A percentile compares a stretch with the other conserved stretches of the same genome.
phyloP scores from a whole-genome alignment of 2,888 invertebrate species.

The Leptinotarsa juncta region DNA sequence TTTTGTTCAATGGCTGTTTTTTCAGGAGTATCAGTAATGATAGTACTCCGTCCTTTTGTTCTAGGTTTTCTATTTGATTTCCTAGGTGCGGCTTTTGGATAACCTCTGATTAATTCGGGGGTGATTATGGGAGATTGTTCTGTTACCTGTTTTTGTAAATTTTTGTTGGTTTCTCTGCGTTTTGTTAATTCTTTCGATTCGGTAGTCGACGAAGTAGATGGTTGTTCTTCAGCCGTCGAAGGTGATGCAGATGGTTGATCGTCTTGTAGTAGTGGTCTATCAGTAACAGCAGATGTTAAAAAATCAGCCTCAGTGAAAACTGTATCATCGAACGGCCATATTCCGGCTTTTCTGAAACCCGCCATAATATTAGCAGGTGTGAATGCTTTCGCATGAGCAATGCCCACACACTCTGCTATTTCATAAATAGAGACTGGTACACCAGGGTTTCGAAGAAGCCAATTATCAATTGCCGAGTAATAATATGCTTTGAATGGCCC shows the following conservation, averaged over 20 bases:
- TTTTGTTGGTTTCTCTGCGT: slow-evolving; percentile 4
- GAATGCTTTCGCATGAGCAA: slow-evolving; percentile 41
- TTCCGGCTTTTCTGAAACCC: slow-evolving; percentile 36
- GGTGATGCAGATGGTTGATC: slow-evolving; percentile 12
- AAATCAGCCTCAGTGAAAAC: slow-evolving; percentile 6
- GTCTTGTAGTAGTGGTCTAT: background rate
- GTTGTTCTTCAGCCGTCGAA: slow-evolving; percentile 3
- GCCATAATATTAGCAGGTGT: slow-evolving; percentile 43
- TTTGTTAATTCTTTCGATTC: background rate
- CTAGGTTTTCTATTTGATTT: slow-evolving; percentile 20
- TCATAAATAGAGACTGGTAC: slow-evolving; percentile 62
- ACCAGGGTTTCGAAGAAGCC: slow-evolving; percentile 61
- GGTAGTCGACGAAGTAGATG: background rate
- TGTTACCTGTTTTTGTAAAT: slow-evolving; percentile 11
- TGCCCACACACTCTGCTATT: slow-evolving; percentile 48
- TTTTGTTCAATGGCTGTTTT: slow-evolving; percentile 15
- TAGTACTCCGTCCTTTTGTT: slow-evolving; percentile 17
- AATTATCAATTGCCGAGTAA: slow-evolving; percentile 55
- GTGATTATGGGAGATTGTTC: slow-evolving; percentile 15
- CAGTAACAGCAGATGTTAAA: slow-evolving; percentile 1
- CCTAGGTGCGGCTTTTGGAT: slow-evolving; percentile 19
- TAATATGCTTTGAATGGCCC: slow-evolving; percentile 60
- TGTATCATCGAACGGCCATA: slow-evolving; percentile 22
- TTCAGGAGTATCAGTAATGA: slow-evolving; percentile 21
- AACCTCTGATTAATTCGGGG: slow-evolving; percentile 8